Evolutionary conservation across 1,140 invertebrate genomes (phyloP).

Genomic region (Brachionus manjavacas): DNA sequence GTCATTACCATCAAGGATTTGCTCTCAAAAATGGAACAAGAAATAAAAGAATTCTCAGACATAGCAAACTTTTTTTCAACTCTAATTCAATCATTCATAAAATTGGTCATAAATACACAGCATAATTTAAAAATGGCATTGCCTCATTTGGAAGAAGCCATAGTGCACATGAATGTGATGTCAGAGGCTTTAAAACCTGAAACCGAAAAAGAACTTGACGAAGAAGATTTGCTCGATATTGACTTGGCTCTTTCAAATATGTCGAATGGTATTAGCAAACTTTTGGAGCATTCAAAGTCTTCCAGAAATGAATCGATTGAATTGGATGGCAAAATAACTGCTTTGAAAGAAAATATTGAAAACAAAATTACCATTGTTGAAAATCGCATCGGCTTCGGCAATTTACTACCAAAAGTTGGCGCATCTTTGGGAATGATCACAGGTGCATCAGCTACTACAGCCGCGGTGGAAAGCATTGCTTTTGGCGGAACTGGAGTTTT

Average conservation of each 20-base stretch:
- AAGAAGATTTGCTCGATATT: background rate
- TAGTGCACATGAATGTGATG: slow-evolving; percentile 23
- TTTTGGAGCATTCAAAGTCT: slow-evolving; percentile 9
- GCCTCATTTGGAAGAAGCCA: slow-evolving; percentile 16
- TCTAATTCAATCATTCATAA: slow-evolving; percentile 28
- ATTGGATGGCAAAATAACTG: background rate
- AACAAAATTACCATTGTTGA: background rate
- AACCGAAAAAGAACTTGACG: background rate
- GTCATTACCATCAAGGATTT: slow-evolving; percentile 16
- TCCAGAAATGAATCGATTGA: background rate
- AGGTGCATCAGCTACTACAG: background rate
- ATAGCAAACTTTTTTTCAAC: slow-evolving; percentile 21
- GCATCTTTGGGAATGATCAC: slow-evolving; percentile 15
- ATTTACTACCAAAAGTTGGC: slow-evolving; percentile 24
- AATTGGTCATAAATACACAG: slow-evolving; percentile 30
- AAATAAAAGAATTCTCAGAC: slow-evolving; percentile 38
- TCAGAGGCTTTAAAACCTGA: slow-evolving; percentile 10
- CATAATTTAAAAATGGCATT: slow-evolving; percentile 33
- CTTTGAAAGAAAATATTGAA: slow-evolving; percentile 32
- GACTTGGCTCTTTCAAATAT: slow-evolving; percentile 13
- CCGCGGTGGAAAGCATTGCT: background rate
- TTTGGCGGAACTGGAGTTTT: slow-evolving; percentile 36
- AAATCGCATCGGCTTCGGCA: slow-evolving; percentile 30
- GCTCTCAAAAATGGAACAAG: slow-evolving; percentile 5
- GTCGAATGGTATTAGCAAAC: background rate